Evolutionary conservation across 2,888 invertebrate species (phyloP), one percentile per base, ranked within the genome.

Genomic region (Drosophila falleni): DNA sequence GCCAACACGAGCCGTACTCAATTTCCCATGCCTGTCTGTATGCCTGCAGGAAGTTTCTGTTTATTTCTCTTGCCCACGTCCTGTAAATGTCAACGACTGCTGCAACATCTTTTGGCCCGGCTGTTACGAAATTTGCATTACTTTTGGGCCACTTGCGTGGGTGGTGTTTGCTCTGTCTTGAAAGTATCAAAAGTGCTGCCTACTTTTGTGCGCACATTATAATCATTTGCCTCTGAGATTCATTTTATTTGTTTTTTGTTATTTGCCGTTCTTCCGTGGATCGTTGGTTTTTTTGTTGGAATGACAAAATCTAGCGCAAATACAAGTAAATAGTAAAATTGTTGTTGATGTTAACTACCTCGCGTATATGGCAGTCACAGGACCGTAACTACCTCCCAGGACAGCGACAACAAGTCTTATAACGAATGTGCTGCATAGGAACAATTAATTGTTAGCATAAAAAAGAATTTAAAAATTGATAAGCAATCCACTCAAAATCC

Each of bases 1-100:
- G 72, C 71, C 74, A 68, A 84, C 90, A 89, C 89, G 85, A 82
- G 90, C 87, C 70, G 59, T 26, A 59, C 81, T 71, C 69, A 69
- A 65, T 67, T 49, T 16, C 16, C 49, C 47, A 19, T 50, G 50
- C 16, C 33, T 50, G 23, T 50, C 19, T 50, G 13, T 31, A 41
- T 23, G 66, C 64, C 56, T 65, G 65, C 70, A 68, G 58, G 49
- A 50, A 59, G 55, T 69, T 35, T 51, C 31, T 46, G 50, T 58
- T 58, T 65, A 69, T 69, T 69, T 63, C 29, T 47, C 35, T 58
- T 58, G 54, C 13, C 55, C 55, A 51, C 49, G 55, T 60, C 71
- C 50, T 59, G 41, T 37, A 63, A 60, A 73, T 78, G 73, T 78
- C 78, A 78, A 73, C 78, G 78, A 75, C 68, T 69, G 62, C 44